Conservation (phyloP, 2,113 vertebrate species). For the Stictonetta naevosa region DNA sequence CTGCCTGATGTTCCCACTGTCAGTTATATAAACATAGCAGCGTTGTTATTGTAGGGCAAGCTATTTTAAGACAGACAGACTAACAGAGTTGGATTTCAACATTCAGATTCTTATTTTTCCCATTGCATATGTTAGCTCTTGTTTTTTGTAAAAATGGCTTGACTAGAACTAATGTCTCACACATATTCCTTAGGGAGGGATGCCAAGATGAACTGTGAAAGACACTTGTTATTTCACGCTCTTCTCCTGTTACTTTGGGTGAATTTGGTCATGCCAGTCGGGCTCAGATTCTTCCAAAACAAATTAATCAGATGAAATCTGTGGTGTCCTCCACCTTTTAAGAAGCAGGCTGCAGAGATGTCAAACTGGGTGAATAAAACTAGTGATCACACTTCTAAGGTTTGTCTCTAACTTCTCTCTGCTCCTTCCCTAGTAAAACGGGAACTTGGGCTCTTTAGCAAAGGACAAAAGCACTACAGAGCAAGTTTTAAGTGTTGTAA, state of each 20-base stretch:
- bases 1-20: background rate
- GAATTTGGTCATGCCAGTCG: background rate
- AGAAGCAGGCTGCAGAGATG: background rate
- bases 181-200: background rate
- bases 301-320: background rate
- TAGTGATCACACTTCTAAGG: background rate
- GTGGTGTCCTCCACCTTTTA: background rate
- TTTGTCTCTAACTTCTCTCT: background rate
- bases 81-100: background rate
- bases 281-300: background rate
- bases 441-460: background rate
- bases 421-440: background rate
- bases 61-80: background rate
- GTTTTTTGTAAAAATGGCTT: background rate
- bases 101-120: background rate
- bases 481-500: background rate
- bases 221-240: background rate
- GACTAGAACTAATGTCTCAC: background rate
- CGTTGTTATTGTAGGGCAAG: fast-evolving
- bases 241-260: background rate
- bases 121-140: background rate
- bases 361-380: background rate
- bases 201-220: background rate
- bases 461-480: background rate
- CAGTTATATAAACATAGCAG: background rate